Base-by-base conservation (phyloP, 1,140 invertebrate species). In the Aphaenogaster rudis region DNA sequence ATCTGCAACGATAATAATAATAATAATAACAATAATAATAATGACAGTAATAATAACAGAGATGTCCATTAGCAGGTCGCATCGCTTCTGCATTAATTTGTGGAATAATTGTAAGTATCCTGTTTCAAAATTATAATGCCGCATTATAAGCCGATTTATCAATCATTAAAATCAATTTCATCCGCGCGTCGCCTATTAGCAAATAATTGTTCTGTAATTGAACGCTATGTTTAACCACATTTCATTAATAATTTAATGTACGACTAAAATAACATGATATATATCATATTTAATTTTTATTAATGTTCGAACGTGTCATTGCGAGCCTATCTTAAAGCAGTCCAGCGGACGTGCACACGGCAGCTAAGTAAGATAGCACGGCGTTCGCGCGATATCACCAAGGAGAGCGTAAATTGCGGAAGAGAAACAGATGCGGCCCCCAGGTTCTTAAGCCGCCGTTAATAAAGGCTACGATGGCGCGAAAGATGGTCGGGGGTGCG, bases 131-230 rank as follows among this genome's bases (percentile, higher is more conserved):
- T 88, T 88, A 64, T 74, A 86, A 78, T 88, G 21, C 64, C 13
- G 21, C 33, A 79, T 88, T 79, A 86, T 72, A 72, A 81, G 66
- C 80, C 59, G 61, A 72, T 87, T 87, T 84, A 72, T 87, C 79
- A 87, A 87, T 87, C 69, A 87, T 85, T 87, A 84, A 84, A 87
- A 85, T 74, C 64, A 84, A 85, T 87, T 87, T 84, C 42, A 50
- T 74, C 54, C 69, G 80, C 64, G 50, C 80, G 15, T 71, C 28
- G 42, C 33, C 69, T n/a, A 13, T 74, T 74, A 39, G 80, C 80
- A 61, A 61, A 84, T 84, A 74, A 84, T 84, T 84, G 71, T 74
- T 74, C 69, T 76, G 80, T 84, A 84, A 84, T 84, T 84, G 39
- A 76, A 84, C 33, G 45, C 42, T 61, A 50, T 50, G 57, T 59